phyloP scores from a whole-genome alignment of 1,140 invertebrate genomes.

The Xylocopa sonorina region DNA sequence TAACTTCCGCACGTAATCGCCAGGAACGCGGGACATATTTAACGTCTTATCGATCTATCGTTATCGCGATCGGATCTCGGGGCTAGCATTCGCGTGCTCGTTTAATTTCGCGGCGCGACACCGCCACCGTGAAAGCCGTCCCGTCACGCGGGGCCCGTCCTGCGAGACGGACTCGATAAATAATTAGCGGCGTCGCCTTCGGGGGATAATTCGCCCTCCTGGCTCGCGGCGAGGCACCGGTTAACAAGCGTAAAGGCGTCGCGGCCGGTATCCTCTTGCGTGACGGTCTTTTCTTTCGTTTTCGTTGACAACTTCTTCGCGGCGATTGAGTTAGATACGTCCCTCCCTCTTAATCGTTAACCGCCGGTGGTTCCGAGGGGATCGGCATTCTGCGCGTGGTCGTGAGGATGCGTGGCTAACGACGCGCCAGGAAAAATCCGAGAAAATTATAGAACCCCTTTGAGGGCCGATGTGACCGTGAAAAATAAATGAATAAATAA shows the following conservation, averaged over 20 bases:
- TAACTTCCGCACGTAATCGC: constrained; percentile 12
- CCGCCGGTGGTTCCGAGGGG: constrained; percentile 23
- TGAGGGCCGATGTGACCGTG: too few relatives aligned
- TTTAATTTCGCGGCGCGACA: constrained; percentile 41
- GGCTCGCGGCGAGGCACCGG: constrained; percentile 14
- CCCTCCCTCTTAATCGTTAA: constrained; percentile 42
- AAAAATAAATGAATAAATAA: too few relatives aligned
- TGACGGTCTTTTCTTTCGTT: constrained; percentile 37
- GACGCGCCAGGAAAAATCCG: background rate
- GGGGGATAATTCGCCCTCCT: constrained; percentile 43
- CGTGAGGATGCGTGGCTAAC: constrained; percentile 19
- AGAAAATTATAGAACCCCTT: constrained; percentile 15
- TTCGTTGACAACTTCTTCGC: constrained; percentile 52
- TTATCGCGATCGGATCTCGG: constrained; percentile 44
- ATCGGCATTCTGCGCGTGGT: background rate
- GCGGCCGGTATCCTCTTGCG: constrained; percentile 6
- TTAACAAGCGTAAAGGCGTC: constrained; percentile 68
- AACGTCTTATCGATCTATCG: constrained; percentile 34
- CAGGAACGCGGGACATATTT: constrained; percentile 26
- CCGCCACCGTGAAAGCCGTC: constrained; percentile 27
- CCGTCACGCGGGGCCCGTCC: constrained; percentile 37
- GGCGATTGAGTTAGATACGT: constrained; percentile 57
- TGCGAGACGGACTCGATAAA: constrained; percentile 56
- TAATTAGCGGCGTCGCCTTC: constrained; percentile 55
- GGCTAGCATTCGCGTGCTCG: constrained; percentile 10